Percentiles rank a stretch among this genome's conserved stretches.
phyloP scores from a whole-genome alignment of 2,888 invertebrate species.

The Perizoma flavofasciatum region DNA sequence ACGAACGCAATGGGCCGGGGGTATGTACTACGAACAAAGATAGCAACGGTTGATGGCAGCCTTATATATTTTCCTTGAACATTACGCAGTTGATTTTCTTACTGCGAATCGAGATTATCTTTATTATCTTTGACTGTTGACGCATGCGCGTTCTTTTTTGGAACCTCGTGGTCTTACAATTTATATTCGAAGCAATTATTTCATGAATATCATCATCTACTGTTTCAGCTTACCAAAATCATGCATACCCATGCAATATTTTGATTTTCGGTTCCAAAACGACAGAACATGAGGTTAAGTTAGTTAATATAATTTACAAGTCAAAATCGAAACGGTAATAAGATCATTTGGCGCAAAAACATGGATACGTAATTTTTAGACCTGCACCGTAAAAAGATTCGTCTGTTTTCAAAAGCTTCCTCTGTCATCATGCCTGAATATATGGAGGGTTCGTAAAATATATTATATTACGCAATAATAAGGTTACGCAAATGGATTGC shows the following conservation, averaged over 20 bases:
- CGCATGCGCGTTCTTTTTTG: conserved; percentile 27
- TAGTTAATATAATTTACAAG: conserved; percentile 23
- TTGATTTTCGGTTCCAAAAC: conserved; percentile 18
- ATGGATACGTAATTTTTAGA: neutral
- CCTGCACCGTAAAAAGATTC: conserved; percentile 1
- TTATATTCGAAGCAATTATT: conserved; percentile 26
- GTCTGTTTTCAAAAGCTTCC: conserved; percentile 11
- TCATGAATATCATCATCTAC: conserved; percentile 30
- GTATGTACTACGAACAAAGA: conserved; percentile 39
- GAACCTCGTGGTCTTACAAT: conserved; percentile 26
- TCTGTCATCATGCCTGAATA: conserved; percentile 9
- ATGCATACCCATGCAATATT: conserved; percentile 28
- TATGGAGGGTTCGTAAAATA: conserved; percentile 19
- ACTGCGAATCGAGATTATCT: conserved; percentile 31
- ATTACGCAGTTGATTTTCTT: conserved; percentile 36
- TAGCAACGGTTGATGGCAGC: conserved; percentile 35
- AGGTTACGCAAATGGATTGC: conserved; percentile 27
- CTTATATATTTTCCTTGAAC: conserved; percentile 34
- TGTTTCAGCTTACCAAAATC: conserved; percentile 17
- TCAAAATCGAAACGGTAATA: conserved; percentile 19
- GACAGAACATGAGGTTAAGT: conserved; percentile 14
- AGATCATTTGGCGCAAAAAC: conserved; percentile 1
- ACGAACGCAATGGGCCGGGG: conserved; percentile 37
- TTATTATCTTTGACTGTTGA: conserved; percentile 31
- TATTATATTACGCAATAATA: conserved; percentile 21